phyloP scores from a whole-genome alignment of 2,113 vertebrate species.

The Mormyrus lacerda region DNA sequence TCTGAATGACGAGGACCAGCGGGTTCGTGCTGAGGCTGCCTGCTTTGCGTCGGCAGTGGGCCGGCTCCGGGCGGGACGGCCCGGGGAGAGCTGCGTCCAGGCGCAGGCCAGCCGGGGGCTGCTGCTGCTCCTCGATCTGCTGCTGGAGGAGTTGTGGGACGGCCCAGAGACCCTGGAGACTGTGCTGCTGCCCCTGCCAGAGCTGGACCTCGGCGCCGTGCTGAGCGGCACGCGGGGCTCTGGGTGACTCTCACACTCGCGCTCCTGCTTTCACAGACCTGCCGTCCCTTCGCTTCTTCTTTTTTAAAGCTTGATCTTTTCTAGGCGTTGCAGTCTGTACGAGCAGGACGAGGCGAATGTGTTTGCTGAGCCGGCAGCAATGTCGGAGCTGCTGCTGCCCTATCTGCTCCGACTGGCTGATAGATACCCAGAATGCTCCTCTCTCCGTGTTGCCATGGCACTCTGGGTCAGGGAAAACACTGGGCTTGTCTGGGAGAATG shows the following conservation, averaged over 20 bases:
- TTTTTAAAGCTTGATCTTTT: neutral
- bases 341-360: constrained; percentile 75
- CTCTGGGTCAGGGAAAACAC: constrained; percentile 53
- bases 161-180: constrained; percentile 49
- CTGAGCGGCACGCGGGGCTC: constrained; percentile 48
- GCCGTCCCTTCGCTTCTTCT: neutral
- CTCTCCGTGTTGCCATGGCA: constrained; percentile 35
- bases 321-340: constrained; percentile 65
- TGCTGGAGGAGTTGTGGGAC: constrained; percentile 57
- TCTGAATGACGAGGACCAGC: constrained; percentile 74
- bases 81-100: constrained; percentile 23
- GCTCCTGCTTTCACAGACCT: neutral
- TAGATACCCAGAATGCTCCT: constrained; percentile 34
- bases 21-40: constrained; percentile 59
- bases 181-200: constrained; percentile 65
- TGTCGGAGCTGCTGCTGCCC: constrained; percentile 59
- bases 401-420: constrained; percentile 56
- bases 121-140: constrained; percentile 58
- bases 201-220: constrained; percentile 49
- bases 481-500: constrained; percentile 37
- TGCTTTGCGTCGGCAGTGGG: constrained; percentile 57
- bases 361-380: constrained; percentile 67
- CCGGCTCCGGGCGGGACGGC: neutral
- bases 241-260: constrained; percentile 46
- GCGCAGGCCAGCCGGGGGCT: constrained; percentile 67